phyloP scores from a whole-genome alignment of 2,113 vertebrate species.

The Odontesthes bonariensis region DNA sequence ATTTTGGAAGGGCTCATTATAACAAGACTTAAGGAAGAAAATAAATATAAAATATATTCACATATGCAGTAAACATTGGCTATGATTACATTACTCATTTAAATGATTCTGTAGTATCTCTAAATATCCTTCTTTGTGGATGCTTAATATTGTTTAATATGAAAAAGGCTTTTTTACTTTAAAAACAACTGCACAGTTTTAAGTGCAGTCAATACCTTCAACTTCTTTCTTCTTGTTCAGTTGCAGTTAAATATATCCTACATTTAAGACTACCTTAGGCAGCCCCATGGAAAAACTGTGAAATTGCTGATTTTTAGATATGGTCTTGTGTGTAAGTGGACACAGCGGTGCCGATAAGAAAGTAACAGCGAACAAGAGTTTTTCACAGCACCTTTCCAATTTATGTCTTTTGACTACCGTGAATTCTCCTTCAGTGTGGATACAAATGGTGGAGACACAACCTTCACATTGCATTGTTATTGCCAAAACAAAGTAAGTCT shows the following conservation, averaged over 20 bases:
- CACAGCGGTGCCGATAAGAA: too few species aligned
- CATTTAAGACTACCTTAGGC: slow-evolving; percentile 18
- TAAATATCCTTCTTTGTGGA: slow-evolving; percentile 27
- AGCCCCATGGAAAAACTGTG: background rate
- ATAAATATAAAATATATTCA: slow-evolving; percentile 20
- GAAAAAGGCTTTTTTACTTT: background rate
- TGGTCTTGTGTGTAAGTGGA: too few species aligned
- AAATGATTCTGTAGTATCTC: slow-evolving; percentile 13
- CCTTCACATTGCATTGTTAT: background rate
- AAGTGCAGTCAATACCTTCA: background rate
- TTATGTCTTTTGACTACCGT: background rate
- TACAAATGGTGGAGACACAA: background rate
- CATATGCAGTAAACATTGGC: slow-evolving; percentile 41
- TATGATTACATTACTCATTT: background rate
- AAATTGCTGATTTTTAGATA: too few species aligned
- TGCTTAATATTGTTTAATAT: slow-evolving; percentile 13
- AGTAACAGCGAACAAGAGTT: background rate
- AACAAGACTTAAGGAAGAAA: slow-evolving; percentile 2
- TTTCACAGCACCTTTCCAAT: background rate
- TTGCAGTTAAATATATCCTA: background rate
- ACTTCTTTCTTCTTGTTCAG: background rate
- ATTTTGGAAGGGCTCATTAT: slow-evolving; percentile 6
- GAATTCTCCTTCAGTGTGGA: background rate
- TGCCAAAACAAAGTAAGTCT: background rate
- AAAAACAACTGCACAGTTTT: background rate